A percentile compares a stretch with the other conserved stretches of the same genome.
phyloP scores from a whole-genome alignment of 2,888 invertebrate species.

The Hypolimnas misippus region DNA sequence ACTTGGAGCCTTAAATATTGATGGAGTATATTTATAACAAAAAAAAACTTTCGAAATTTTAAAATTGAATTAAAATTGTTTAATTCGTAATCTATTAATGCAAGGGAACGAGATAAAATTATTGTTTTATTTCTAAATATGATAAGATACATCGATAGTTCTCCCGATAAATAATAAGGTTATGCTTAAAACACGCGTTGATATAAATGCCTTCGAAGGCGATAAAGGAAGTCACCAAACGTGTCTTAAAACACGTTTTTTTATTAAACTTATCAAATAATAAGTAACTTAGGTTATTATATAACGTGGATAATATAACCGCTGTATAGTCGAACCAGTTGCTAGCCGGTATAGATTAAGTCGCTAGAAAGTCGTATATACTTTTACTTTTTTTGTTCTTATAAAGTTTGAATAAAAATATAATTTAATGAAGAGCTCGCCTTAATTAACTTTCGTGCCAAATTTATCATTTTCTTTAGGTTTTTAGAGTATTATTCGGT shows the following conservation, averaged over 20 bases:
- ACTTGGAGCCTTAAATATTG: not conserved
- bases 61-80: no score
- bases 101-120: no score
- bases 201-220: conserved; percentile 11
- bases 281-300: conserved; percentile 22
- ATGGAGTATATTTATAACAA: not conserved
- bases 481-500: no score
- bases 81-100: no score
- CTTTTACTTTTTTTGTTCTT: conserved; percentile 20
- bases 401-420: not conserved
- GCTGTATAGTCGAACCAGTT: not conserved
- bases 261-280: conserved; percentile 21
- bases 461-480: no score
- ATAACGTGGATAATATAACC: conserved; percentile 15
- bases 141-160: no score
- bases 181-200: conserved; percentile 5
- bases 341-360: conserved; percentile 9
- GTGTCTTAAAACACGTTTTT: conserved; percentile 25
- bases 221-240: conserved; percentile 20
- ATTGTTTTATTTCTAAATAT: no score
- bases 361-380: conserved; percentile 18
- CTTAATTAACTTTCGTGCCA: not conserved
- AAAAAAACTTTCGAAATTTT: not conserved
- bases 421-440: not conserved
- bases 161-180: not conserved